Evolutionary conservation across 2,797 vertebrate species (phyloP).

Genomic region (Amphiprion clarkii): DNA sequence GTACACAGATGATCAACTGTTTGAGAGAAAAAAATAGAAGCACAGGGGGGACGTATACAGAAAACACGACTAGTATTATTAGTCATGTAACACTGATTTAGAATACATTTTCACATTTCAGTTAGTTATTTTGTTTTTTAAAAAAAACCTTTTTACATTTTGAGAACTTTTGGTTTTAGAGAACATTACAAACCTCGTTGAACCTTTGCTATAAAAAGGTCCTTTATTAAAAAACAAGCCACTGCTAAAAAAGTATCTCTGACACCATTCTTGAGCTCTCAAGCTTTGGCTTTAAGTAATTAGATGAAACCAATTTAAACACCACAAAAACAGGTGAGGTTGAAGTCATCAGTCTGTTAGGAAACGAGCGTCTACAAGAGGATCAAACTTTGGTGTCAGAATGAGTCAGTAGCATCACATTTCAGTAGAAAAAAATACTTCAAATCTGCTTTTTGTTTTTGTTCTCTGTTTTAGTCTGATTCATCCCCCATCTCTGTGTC

Average conservation of each 20-base stretch:
- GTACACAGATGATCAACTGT: conserved; percentile 70
- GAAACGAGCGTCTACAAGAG: conserved; percentile 48
- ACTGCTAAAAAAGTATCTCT: conserved; percentile 55
- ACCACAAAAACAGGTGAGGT: conserved; percentile 53
- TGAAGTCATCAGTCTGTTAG: conserved; percentile 43
- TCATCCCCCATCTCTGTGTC: conserved; percentile 57
- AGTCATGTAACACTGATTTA: conserved; percentile 60
- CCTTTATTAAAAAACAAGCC: conserved; percentile 57
- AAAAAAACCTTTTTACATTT: conserved; percentile 37
- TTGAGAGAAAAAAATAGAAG: conserved; percentile 46
- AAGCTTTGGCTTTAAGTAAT: conserved; percentile 64
- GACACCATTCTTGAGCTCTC: conserved; percentile 45
- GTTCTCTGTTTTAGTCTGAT: conserved; percentile 69
- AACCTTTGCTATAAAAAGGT: conserved; percentile 67
- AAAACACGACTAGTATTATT: conserved; percentile 55
- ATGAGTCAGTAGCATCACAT: conserved; percentile 56
- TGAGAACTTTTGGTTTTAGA: conserved; percentile 62
- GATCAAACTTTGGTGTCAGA: conserved; percentile 72
- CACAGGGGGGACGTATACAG: conserved; percentile 62
- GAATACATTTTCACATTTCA: conserved; percentile 60
- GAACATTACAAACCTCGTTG: conserved; percentile 54
- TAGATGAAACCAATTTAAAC: conserved; percentile 68
- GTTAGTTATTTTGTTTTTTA: conserved; percentile 39
- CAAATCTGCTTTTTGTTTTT: conserved; percentile 44
- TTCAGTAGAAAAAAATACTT: conserved; percentile 68